These are phyloP conservation scores for Drosophila leonis DNA, from an alignment of 2,888 invertebrate genomes.

Conservation along the genomic window DNA sequence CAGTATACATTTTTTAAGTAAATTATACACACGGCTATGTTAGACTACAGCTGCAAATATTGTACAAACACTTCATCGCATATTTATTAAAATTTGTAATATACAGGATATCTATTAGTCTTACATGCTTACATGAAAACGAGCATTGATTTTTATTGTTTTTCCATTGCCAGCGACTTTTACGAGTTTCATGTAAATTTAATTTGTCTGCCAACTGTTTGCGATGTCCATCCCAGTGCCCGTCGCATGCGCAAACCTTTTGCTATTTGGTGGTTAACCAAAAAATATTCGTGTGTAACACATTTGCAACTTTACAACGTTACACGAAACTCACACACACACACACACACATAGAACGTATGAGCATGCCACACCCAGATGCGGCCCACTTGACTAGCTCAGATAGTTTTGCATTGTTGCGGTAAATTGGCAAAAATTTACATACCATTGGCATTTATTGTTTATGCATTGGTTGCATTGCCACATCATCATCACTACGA, in stretches of 20 bases:
- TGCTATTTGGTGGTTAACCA: constrained; percentile 68
- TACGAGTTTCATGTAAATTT: constrained; percentile 61
- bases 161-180: constrained; percentile 33
- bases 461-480: constrained; percentile 70
- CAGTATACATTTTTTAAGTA: too few relatives aligned
- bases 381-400: constrained; percentile 38
- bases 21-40: too few relatives aligned
- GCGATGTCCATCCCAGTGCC: constrained; percentile 17
- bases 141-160: constrained; percentile 29
- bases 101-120: constrained; percentile 10
- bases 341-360: background rate
- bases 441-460: constrained; percentile 78
- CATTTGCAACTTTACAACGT: constrained; percentile 57
- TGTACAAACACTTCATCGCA: background rate
- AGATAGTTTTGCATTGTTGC: constrained; percentile 77
- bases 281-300: constrained; percentile 70
- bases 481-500: constrained; percentile 35
- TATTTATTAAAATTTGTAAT: background rate
- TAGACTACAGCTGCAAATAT: background rate
- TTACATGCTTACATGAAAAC: background rate
- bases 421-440: constrained; percentile 79
- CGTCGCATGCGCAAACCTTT: constrained; percentile 8
- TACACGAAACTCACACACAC: constrained; percentile 32
- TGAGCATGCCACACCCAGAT: constrained; percentile 3
- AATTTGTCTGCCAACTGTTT: constrained; percentile 61